Base-by-base conservation (phyloP, 1,140 invertebrate species). In the Polypedilum pembai region DNA sequence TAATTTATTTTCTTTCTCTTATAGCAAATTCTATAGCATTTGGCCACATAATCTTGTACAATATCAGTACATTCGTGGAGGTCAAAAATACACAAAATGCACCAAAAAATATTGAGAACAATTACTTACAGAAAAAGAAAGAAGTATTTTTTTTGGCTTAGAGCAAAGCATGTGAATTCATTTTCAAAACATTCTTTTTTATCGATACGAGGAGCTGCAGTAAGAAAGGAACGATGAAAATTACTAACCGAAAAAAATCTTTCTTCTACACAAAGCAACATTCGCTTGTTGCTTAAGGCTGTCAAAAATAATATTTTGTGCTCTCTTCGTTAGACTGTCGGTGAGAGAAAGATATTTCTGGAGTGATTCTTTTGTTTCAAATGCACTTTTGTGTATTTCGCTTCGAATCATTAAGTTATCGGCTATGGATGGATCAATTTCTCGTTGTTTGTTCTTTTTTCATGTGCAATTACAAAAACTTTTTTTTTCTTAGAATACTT, bases 341-440 rank as follows among this genome's bases (percentile, higher is more conserved):
- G 24, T 33, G 24, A 33, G 24, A 33, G 24, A 33, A 33, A 33
- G 24, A 33, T 33, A 5, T 33, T 33, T 45, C n/a, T 69, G 15
- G 20, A 20, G 8, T 8, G 65, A 69, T 20, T 8, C 65, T 69
- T 69, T 69, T 69, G 65, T 69, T 21, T 69, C 20, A 20, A 65
- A 69, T 69, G 8, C 17, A 69, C 15, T 7, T 33, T 33, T 1
- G 24, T 33, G 24, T 33, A 33, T 33, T 18, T 18, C 17, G 65
- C 20, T 21, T 69, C 20, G 8, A 69, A 69, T 69, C 65, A 69
- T 69, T 69, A 69, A 69, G n/a, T 69, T 69, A 69, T 69, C 65
- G 17, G 65, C 17, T 69, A 69, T 69, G 65, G 65, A 69, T 69
- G 65, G 65, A 69, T 69, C 65, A 69, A 69, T 69, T 69, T 56